Percentiles rank a stretch among this genome's conserved stretches.
Evolutionary conservation across 2,888 invertebrate genomes (phyloP).

Genomic region (Melipona bicolor): DNA sequence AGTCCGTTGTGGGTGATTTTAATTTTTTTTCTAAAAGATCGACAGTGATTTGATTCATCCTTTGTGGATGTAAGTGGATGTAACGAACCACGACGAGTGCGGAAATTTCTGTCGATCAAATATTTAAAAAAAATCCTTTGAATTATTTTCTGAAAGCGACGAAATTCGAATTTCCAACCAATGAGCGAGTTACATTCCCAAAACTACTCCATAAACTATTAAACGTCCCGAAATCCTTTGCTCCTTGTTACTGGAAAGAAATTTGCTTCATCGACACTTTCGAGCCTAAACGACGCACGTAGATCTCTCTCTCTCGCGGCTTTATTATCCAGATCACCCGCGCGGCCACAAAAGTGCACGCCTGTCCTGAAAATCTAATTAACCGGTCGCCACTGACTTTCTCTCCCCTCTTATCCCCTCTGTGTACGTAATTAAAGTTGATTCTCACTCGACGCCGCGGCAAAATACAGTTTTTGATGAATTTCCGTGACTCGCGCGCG

Average conservation of each 20-base stretch:
- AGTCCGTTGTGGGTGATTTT: neutral
- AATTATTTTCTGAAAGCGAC: too few species aligned
- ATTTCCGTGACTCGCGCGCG: slow-evolving; percentile 26
- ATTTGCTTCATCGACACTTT: too few species aligned
- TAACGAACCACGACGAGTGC: too few species aligned
- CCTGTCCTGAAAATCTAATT: slow-evolving; percentile 64
- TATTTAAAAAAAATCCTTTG: too few species aligned
- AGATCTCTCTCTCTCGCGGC: neutral
- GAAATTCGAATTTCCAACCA: too few species aligned
- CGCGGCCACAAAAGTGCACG: slow-evolving; percentile 35
- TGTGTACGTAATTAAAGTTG: slow-evolving; percentile 57
- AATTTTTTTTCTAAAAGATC: neutral
- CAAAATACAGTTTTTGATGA: slow-evolving; percentile 49
- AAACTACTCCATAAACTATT: too few species aligned
- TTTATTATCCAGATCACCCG: slow-evolving; percentile 44
- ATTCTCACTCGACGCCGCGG: slow-evolving; percentile 46
- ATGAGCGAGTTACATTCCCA: too few species aligned
- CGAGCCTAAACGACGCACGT: neutral
- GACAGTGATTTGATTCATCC: too few species aligned
- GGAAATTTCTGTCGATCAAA: too few species aligned
- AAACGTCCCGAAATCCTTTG: too few species aligned
- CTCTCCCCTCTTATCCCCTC: neutral
- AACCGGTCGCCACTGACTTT: slow-evolving; percentile 54
- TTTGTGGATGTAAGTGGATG: too few species aligned
- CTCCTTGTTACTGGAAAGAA: too few species aligned